Evolutionary conservation across 2,113 vertebrate species (phyloP).

Genomic region (Atractosteus spatula): DNA sequence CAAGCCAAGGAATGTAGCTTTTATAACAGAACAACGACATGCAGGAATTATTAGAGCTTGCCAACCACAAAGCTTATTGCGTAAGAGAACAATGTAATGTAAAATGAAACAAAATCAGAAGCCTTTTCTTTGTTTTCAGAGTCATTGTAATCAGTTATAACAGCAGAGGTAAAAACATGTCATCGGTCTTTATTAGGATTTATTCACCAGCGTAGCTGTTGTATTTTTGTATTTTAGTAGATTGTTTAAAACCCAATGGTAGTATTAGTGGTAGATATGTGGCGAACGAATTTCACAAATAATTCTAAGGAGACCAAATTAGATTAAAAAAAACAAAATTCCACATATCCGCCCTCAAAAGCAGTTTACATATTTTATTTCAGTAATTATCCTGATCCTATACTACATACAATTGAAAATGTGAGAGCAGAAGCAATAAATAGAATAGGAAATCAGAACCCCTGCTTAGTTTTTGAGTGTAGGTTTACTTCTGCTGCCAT

Average conservation of each 20-base stretch:
- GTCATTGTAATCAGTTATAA: too few relatives aligned
- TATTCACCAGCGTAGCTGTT: too few relatives aligned
- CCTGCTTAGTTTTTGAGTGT: conserved; percentile 16
- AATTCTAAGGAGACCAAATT: too few relatives aligned
- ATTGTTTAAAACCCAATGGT: background rate
- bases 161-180: too few relatives aligned
- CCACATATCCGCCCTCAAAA: too few relatives aligned
- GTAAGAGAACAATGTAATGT: background rate
- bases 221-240: too few relatives aligned
- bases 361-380: too few relatives aligned
- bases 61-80: background rate
- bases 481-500: conserved; percentile 30
- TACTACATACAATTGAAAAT: background rate
- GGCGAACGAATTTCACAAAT: background rate
- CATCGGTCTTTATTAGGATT: too few relatives aligned
- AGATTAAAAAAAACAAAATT: too few relatives aligned
- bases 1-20: conserved; percentile 10
- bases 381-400: too few relatives aligned
- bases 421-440: conserved; percentile 2
- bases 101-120: background rate
- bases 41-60: conserved; percentile 3
- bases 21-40: conserved; percentile 7
- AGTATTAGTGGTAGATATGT: background rate
- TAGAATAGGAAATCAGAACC: background rate
- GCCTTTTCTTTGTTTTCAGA: too few relatives aligned